phyloP scores from a whole-genome alignment of 2,888 invertebrate species.

The Parascotia fuliginaria region DNA sequence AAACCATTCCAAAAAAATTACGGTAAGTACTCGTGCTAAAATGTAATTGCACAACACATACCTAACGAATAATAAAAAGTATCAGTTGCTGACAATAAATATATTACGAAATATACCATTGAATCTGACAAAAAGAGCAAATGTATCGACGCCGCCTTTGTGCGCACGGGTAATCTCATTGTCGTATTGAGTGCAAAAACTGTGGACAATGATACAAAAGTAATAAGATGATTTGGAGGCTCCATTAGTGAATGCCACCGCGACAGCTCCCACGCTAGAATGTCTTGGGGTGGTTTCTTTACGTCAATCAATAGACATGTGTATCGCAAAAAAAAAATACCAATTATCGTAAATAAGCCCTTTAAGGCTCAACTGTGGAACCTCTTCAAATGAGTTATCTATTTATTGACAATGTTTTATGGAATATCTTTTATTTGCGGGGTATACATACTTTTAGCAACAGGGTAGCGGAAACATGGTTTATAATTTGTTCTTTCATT shows the following conservation, averaged over 20 bases:
- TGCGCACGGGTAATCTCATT: constrained; percentile 46
- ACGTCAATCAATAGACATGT: constrained; percentile 44
- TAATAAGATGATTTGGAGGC: constrained; percentile 74
- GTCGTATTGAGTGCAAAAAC: constrained; percentile 57
- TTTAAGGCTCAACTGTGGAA: constrained; percentile 4
- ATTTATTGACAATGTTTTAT: too few species aligned
- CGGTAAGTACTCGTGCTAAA: too few species aligned
- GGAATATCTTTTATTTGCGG: too few species aligned
- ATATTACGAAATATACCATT: constrained; percentile 29
- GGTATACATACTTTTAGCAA: too few species aligned
- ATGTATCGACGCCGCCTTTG: constrained; percentile 44
- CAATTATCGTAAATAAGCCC: constrained; percentile 30
- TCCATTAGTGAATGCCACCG: constrained; percentile 77
- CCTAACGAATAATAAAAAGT: constrained; percentile 12
- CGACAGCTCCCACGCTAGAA: constrained; percentile 74
- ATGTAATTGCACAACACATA: background rate
- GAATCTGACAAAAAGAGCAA: constrained; percentile 57
- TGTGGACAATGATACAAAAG: constrained; percentile 75
- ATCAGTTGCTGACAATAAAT: constrained; percentile 29
- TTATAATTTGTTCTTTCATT: too few species aligned
- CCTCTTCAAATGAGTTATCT: background rate
- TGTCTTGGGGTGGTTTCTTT: constrained; percentile 63
- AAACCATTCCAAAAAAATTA: too few species aligned
- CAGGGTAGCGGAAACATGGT: too few species aligned
- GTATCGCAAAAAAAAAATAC: constrained; percentile 26